A percentile compares a stretch with the other conserved stretches of the same genome.
Evolutionary conservation across 2,888 invertebrate genomes (phyloP).

Genomic region (Lycaena phlaeas): DNA sequence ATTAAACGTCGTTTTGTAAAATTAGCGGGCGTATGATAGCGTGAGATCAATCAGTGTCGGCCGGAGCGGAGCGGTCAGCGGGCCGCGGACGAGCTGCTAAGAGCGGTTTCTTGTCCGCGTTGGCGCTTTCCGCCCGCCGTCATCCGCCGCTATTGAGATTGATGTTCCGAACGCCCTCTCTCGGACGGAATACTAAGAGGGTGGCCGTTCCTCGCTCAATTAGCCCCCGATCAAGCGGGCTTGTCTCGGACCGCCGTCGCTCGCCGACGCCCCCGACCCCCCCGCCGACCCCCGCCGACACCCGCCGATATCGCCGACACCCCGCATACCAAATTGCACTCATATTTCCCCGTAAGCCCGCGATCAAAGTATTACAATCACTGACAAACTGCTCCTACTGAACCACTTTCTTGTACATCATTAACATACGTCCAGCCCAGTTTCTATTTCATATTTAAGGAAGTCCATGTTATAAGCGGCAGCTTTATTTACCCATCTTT

Average conservation of each 20-base stretch:
- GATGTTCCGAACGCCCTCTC: slow-evolving; percentile 52
- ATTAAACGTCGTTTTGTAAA: no score
- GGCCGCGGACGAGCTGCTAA: slow-evolving; percentile 43
- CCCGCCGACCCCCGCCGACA: no score
- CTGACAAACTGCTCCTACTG: slow-evolving; percentile 12
- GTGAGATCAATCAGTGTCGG: slow-evolving; percentile 51
- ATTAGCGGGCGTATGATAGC: no score
- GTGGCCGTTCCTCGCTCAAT: slow-evolving; percentile 60
- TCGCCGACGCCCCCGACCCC: no score
- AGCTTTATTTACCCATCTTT: no score
- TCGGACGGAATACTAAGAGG: slow-evolving; percentile 61
- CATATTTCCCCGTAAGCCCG: slow-evolving; percentile 57
- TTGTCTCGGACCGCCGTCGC: slow-evolving; percentile 40
- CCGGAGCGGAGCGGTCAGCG: slow-evolving; percentile 32
- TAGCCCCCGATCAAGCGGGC: slow-evolving; percentile 51
- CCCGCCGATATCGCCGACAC: slow-evolving; percentile 45
- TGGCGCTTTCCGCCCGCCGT: slow-evolving; percentile 56
- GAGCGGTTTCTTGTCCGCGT: slow-evolving; percentile 62
- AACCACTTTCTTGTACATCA: no score
- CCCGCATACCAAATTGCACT: slow-evolving; percentile 59
- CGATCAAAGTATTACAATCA: slow-evolving; percentile 44
- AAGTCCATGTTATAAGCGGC: no score
- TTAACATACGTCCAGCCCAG: no score
- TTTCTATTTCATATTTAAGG: no score
- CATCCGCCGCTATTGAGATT: slow-evolving; percentile 68